Percentiles rank a stretch among this genome's conserved stretches.
phyloP scores from a whole-genome alignment of 2,113 vertebrate species.

The Mastomys coucha region DNA sequence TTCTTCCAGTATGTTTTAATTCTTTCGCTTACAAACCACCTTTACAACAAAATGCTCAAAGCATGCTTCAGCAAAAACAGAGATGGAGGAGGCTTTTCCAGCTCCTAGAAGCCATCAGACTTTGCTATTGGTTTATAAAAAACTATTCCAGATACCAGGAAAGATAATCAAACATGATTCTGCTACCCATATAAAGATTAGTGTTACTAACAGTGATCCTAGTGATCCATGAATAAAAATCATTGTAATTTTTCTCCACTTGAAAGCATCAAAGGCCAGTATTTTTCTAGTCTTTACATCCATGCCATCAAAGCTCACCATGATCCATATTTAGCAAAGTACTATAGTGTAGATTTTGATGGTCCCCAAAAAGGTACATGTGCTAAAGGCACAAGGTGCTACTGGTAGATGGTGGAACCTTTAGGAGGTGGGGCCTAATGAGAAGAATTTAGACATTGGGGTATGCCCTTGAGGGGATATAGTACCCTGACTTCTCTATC shows the following conservation, averaged over 20 bases:
- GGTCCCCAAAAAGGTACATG: neutral
- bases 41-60: neutral
- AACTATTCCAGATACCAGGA: neutral
- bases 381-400: neutral
- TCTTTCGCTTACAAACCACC: neutral
- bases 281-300: neutral
- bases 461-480: neutral
- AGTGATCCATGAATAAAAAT: neutral
- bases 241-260: neutral
- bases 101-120: neutral
- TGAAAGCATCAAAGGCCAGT: neutral
- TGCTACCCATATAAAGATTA: neutral
- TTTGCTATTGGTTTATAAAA: neutral
- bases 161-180: neutral
- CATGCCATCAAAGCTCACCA: neutral
- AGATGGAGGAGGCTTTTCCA: no score
- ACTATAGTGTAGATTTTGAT: neutral
- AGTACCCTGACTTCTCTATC: neutral
- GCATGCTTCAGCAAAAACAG: accelerated
- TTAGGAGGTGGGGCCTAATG: neutral
- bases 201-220: neutral
- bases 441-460: neutral
- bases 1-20: neutral
- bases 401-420: neutral
- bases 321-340: neutral